Percentiles rank a stretch among this genome's conserved stretches.
phyloP scores from a whole-genome alignment of 2,888 invertebrate genomes.

The Craniophora ligustri region DNA sequence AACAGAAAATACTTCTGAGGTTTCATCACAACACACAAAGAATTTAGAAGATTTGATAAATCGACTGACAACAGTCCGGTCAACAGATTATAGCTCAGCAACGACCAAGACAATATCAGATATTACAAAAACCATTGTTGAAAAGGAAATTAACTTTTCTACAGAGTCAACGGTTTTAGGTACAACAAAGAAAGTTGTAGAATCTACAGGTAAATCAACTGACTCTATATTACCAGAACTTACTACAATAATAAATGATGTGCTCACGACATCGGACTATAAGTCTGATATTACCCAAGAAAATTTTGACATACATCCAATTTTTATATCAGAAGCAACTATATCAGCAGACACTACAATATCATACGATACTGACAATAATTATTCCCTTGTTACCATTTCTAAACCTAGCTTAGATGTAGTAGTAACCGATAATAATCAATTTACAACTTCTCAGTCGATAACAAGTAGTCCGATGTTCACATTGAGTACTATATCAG shows the following conservation, averaged over 20 bases:
- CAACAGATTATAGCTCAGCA: too few species aligned
- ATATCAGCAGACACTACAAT: background rate
- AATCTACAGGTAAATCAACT: background rate
- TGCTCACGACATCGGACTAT: background rate
- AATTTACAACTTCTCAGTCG: background rate
- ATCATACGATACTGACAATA: background rate
- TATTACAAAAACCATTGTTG: background rate
- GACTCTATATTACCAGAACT: constrained; percentile 5
- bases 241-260: constrained; percentile 1
- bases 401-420: constrained; percentile 4
- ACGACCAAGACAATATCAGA: too few species aligned
- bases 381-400: constrained; percentile 8
- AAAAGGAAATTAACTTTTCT: background rate
- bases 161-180: background rate
- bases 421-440: background rate
- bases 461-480: constrained; percentile 1
- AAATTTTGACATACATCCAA: background rate
- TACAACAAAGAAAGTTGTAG: background rate
- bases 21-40: too few species aligned
- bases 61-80: too few species aligned
- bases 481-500: background rate
- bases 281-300: background rate
- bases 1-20: too few species aligned
- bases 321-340: background rate
- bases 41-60: too few species aligned